Base-by-base conservation (phyloP, 2,113 vertebrate species). In the Cygnus buccinator region DNA sequence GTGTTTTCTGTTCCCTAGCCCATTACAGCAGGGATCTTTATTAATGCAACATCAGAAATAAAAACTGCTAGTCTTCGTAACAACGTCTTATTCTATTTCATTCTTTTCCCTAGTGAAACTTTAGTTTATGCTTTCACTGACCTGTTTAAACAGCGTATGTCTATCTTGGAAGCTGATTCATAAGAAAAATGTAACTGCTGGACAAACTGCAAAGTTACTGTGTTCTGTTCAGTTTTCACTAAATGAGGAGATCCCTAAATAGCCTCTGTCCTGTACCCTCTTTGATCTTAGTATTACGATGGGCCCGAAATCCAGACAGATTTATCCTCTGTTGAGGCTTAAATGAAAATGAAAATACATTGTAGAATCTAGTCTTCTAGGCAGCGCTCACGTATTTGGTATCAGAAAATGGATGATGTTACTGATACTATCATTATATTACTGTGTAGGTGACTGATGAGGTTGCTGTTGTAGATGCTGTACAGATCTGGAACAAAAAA, bases 61-160 rank as follows among this genome's bases (percentile, higher is more conserved):
- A 80, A 85, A 95, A 37, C 1, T 0, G 0, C 11, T 86, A 4
- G 20, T 74, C 43, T 93, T 92, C 9, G 5, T 79, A 86, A 0
- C 50, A 57, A 29, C 22, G 71, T 85, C 29, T 78, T 48, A 63
- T 23, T 75, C 73, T 50, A 17, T 78, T 90, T 88, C n/a, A 33
- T 76, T 93, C 76, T 89, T 90, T 75, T 89, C 78, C 85, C 19
- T 18, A 66, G 75, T 39, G 46, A 92, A 79, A 67, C 37, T 92
- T 89, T 46, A 63, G 52, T 20, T 52, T 11, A 39, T 39, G 11
- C 20, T 90, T 96, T 90, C 52, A 57, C 15, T 93, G 59, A 61
- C 62, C 46, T 86, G 66, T 72, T 85, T 63, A 67, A 80, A n/a
- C 44, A 52, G 80, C n/a, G 83, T 59, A 41, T 73, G 79, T 92